Conservation (phyloP, 2,797 vertebrate species). For the Arctocebus calabarensis region DNA sequence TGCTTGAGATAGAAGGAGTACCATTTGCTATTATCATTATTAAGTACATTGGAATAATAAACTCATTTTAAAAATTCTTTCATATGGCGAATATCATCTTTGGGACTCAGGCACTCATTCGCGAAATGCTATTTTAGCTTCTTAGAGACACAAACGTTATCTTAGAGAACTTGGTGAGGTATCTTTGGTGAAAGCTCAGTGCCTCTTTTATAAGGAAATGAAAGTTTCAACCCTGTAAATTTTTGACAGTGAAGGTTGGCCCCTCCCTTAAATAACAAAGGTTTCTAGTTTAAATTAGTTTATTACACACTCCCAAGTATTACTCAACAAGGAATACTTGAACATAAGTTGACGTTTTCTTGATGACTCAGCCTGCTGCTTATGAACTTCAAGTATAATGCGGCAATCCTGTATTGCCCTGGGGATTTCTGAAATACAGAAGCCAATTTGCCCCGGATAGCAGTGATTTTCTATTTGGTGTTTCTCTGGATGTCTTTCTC, state of each 20-base stretch:
- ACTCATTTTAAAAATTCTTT: background rate
- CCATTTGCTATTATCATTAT: background rate
- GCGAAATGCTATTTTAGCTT: background rate
- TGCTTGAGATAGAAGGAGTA: background rate
- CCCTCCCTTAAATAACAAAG: background rate
- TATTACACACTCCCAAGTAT: background rate
- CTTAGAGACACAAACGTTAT: background rate
- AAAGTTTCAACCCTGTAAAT: background rate
- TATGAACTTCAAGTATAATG: background rate
- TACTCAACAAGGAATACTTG: constrained; percentile 25
- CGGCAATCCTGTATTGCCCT: background rate
- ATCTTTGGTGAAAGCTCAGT: background rate
- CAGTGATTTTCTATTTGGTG: background rate
- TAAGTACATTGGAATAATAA: background rate
- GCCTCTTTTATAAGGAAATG: background rate
- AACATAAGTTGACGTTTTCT: constrained; percentile 41
- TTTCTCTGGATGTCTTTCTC: background rate
- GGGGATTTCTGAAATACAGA: background rate
- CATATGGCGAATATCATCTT: background rate
- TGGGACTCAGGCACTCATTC: background rate
- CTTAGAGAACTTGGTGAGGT: background rate
- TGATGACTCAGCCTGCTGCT: constrained; percentile 52
- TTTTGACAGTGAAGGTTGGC: background rate
- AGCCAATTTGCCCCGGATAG: background rate
- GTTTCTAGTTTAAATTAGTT: constrained; percentile 22